Evolutionary conservation across 37 sponge, comb jelly and placozoan species (phyloP).

Genomic region (Mnemiopsis leidyi): DNA sequence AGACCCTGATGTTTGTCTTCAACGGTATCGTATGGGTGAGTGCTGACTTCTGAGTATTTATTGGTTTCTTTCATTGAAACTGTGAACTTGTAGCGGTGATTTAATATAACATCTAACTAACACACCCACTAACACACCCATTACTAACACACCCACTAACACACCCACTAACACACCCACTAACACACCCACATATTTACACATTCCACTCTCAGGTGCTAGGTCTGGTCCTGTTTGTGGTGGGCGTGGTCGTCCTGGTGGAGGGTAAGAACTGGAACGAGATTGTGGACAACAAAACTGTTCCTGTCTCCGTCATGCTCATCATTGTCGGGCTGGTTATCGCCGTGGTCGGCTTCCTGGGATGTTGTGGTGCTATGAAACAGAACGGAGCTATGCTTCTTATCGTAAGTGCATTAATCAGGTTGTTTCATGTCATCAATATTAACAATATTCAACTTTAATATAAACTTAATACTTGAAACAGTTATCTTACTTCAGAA

Average conservation of each 20-base stretch:
- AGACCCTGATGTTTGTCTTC: conserved; percentile 64
- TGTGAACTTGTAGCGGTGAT: too few relatives aligned
- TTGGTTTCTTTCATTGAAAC: too few relatives aligned
- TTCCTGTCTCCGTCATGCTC: conserved; percentile 45
- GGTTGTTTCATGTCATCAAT: too few relatives aligned
- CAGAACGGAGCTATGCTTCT: conserved; percentile 42
- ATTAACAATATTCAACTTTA: too few relatives aligned
- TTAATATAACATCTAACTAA: too few relatives aligned
- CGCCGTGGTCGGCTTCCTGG: conserved; percentile 35
- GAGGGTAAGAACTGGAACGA: conserved; percentile 53
- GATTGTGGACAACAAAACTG: conserved; percentile 54
- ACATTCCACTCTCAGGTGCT: neutral
- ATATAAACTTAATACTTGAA: too few relatives aligned
- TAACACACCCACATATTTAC: too few relatives aligned
- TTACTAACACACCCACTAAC: too few relatives aligned
- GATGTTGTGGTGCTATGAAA: conserved; percentile 62
- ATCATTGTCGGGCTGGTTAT: conserved; percentile 21
- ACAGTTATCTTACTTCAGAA: too few relatives aligned
- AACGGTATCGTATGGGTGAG: conserved; percentile 64
- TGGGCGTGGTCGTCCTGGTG: conserved; percentile 53
- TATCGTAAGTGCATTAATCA: neutral
- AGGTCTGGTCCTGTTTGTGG: conserved; percentile 46
- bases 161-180: too few relatives aligned
- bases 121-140: too few relatives aligned
- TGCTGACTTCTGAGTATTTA: too few relatives aligned